Evolutionary conservation across 2,113 vertebrate genomes (phyloP), one percentile per base, ranked within the genome.

Genomic region (Anhinga anhinga): DNA sequence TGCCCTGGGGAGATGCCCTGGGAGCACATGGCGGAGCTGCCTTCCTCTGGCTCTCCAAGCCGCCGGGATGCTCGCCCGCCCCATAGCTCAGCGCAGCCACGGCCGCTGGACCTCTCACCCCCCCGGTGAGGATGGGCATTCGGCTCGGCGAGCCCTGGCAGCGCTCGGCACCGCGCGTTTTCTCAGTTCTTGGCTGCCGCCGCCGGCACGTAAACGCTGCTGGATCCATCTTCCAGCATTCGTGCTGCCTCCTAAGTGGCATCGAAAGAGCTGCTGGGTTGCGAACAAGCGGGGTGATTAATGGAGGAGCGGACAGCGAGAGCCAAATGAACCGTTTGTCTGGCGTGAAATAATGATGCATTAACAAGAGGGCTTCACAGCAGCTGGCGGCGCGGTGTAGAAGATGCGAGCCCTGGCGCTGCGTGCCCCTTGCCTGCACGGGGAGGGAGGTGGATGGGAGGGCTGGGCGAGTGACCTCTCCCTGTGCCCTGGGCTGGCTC

Each of bases 31-130:
- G 42, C 7, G 7, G 45, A 80, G 53, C 25, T 34, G 4, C 26
- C 38, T 45, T 36, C 5, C n/a, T 34, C 20, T 1, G 5, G 38
- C 49, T 73, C 34, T 0, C 40, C 12, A 1, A 10, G n/a, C 29
- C 7, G 23, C 36, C 4, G 0, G 2, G 4, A 6, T n/a, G 42
- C 34, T 72, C 4, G 1, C 61, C 40, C 3, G 0, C 45, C 44
- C 47, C 2, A 0, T 9, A 25, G 36, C 18, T 36, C 25, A 1
- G 26, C 3, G 3, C 22, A 40, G 55, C 45, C 23, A 18, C 2
- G 4, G 4, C 61, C 9, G 2, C 44, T 3, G 32, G 26, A 4
- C 2, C 20, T 4, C 47, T 16, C 3, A 2, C 13, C 29, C 83
- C 11, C 3, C 19, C 0, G 0, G 3, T 23, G 61, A 70, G 70